phyloP scores from a whole-genome alignment of 2,888 invertebrate genomes.

The Prostheceraeus crozeri region DNA sequence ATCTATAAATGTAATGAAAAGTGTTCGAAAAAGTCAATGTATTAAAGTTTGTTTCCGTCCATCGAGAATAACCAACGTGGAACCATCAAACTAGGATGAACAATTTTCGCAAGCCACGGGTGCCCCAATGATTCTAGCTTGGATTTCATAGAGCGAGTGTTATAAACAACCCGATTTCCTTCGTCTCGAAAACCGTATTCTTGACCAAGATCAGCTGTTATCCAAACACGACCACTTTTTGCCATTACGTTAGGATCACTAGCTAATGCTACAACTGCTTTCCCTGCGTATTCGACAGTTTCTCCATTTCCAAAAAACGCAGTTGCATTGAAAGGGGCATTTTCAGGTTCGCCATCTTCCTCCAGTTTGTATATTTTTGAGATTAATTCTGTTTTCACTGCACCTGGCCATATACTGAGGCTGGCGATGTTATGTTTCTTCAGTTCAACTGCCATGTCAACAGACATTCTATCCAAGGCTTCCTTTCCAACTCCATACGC shows the following conservation, averaged over 20 bases:
- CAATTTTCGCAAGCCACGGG: no score
- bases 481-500: slow-evolving; percentile 58
- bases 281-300: slow-evolving; percentile 41
- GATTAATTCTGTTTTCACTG: slow-evolving; percentile 55
- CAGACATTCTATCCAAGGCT: slow-evolving; percentile 59
- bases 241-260: slow-evolving; percentile 49
- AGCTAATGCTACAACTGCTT: slow-evolving; percentile 45
- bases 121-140: no score
- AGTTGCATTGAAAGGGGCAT: neutral
- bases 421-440: slow-evolving; percentile 50
- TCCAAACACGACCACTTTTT: slow-evolving; percentile 49
- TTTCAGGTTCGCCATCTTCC: slow-evolving; percentile 10
- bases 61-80: no score
- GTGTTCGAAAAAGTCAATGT: no score
- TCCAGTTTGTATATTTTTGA: slow-evolving; percentile 45
- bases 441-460: slow-evolving; percentile 57
- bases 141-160: no score
- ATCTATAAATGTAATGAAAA: no score
- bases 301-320: neutral
- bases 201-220: slow-evolving; percentile 52
- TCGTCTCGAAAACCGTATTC: no score
- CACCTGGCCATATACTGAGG: slow-evolving; percentile 58
- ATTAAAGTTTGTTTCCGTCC: no score
- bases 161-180: no score
- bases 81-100: no score